phyloP scores from a whole-genome alignment of 1,140 invertebrate species.

The Andricus grossulariae region DNA sequence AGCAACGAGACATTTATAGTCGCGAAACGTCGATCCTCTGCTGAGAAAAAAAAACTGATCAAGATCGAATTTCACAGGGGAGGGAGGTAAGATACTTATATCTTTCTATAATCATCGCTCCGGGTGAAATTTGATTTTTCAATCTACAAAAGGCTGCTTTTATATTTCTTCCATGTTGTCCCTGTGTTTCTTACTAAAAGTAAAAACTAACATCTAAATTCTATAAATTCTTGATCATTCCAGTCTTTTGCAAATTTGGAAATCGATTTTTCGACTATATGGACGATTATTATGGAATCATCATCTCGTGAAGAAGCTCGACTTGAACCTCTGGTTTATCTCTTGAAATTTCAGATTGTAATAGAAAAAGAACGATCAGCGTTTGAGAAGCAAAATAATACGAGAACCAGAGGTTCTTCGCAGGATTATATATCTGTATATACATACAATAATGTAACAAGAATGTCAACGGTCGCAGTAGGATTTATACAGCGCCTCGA shows the following conservation, averaged over 20 bases:
- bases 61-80: too few species aligned
- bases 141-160: too few species aligned
- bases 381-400: background rate
- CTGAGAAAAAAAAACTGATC: too few species aligned
- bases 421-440: constrained; percentile 11
- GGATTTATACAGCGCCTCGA: constrained; percentile 17
- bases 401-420: background rate
- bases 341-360: background rate
- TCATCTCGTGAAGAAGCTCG: constrained; percentile 12
- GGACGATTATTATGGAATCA: background rate
- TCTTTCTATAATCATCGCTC: constrained; percentile 5
- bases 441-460: constrained; percentile 13
- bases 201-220: background rate
- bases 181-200: too few species aligned
- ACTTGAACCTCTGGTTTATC: background rate
- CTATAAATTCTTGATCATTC: background rate
- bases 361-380: background rate
- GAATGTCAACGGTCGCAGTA: constrained; percentile 5
- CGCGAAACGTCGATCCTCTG: background rate
- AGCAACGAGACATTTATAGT: constrained; percentile 13
- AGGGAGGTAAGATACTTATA: background rate
- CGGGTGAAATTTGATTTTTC: too few species aligned
- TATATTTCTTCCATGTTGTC: too few species aligned
- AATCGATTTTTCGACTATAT: background rate
- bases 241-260: background rate